These are phyloP conservation scores for Tokudaia muenninki DNA, from an alignment of 2,797 vertebrate species.

Conservation along the genomic window DNA sequence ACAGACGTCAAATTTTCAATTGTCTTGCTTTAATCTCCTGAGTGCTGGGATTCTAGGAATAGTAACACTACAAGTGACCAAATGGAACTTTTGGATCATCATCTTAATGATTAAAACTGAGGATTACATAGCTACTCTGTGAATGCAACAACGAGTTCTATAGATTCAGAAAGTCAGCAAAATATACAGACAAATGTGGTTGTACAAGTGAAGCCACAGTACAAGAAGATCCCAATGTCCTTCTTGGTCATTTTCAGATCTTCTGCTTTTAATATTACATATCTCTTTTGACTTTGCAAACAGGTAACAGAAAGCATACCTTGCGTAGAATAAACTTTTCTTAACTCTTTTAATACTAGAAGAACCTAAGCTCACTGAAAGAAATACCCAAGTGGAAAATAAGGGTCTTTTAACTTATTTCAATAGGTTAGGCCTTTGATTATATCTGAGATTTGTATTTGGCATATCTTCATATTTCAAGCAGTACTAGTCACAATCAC, in stretches of 20 bases:
- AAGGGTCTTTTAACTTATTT: not conserved
- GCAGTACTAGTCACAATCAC: not conserved
- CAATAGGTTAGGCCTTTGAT: not conserved
- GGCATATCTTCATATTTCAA: not conserved
- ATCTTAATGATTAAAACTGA: not conserved
- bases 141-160: not conserved
- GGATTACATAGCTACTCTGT: not conserved
- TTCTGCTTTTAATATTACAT: not conserved
- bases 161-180: not conserved
- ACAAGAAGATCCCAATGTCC: not conserved
- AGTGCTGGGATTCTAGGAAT: not conserved
- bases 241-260: not conserved
- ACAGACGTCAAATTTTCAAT: not conserved
- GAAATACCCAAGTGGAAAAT: not conserved
- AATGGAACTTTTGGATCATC: not conserved
- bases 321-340: not conserved
- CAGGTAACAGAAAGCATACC: not conserved
- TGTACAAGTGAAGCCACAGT: not conserved
- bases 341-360: not conserved
- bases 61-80: too few relatives aligned
- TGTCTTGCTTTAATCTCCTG: not conserved
- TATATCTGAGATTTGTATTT: not conserved
- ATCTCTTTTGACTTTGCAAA: not conserved
- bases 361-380: not conserved
- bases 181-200: not conserved